Base-by-base conservation (phyloP, 2,113 vertebrate genomes). In the Cheilinus undulatus region DNA sequence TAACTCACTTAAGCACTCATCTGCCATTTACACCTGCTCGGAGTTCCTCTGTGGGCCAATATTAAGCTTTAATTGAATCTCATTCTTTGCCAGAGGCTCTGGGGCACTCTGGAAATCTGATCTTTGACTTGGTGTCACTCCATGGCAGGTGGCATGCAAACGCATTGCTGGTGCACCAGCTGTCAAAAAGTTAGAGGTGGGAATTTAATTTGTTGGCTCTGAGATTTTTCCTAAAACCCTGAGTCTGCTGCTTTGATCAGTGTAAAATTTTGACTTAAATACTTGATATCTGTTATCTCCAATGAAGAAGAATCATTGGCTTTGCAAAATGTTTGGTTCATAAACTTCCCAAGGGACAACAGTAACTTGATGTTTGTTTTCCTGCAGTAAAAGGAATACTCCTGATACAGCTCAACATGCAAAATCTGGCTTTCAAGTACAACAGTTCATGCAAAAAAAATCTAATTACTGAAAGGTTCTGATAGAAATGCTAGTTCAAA, bases 1-100 rank as follows among this genome's bases (percentile, higher is more conserved):
- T 60, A 73, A 69, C 59, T 42, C 49, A 23, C 60, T 71, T 9
- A 43, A 74, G 62, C 57, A 17, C 69, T 85, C 62, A 49, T 70
- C 63, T 84, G 75, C 68, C 30, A 20, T 42, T 46, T 56, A 57
- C 80, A 84, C 75, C 76, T 82, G 72, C 53, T 43, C 22, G 48
- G 40, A 40, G 45, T 62, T 76, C 32, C 66, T 73, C 63, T 52
- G 14, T 52, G 56, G 38, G 50, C 24, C 14, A 0, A 38, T 46
- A 73, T 73, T 67, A 32, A 62, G 61, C 64, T 75, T 81, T 79
- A 79, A 90, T 77, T 78, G 61, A 79, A 78, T 86, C 42, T 64
- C 36, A 69, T 68, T 73, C 63, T 72, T 68, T 69, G 34, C n/a
- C 42, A 45, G 56, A 62, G 53, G 54, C 51, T 7, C 49, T 1